Evolutionary conservation across 2,113 vertebrate genomes (phyloP), one percentile per base, ranked within the genome.

Genomic region (Lophius piscatorius): DNA sequence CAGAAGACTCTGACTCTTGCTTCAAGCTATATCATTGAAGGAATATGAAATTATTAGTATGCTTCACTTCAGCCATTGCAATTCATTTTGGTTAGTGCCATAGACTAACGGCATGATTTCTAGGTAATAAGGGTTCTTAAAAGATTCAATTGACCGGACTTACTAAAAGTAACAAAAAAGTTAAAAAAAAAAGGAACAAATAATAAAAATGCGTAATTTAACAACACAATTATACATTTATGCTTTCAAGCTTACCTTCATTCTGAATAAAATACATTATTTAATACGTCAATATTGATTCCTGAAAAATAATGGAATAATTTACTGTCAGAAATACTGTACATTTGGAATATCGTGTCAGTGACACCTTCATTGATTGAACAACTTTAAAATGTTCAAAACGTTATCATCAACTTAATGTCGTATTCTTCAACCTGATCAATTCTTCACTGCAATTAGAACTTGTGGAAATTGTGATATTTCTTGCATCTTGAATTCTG

Each of bases 1-100:
- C 33, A 7, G 52, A 58, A 45, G 63, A 79, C 72, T 50, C 39
- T 40, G 51, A 62, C 22, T 60, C 36, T 49, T 12, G 14, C 41
- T 38, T 62, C 11, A 45, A 52, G 58, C 24, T 17, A 29, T 41
- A 56, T 41, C 11, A 63, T 24, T 24, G 23, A 12, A 61, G 21
- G 10, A 56, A 47, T 0, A 40, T 29, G 24, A 62, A 50, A 62
- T 44, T 0, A 3, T 50, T 39, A 63, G 49, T 38, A n/a, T 5
- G 35, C 33, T 14, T 39, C 26, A 39, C 23, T 14, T 52, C 5
- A 12, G 23, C 16, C 66, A 13, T 3, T 44, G 9, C 26, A 40
- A 22, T 33, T 50, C 2, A 24, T 40, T 29, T 55, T 20, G 46
- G 6, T 35, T 34, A 33, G 3, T 63, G 41, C 9, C 21, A 24